Conservation (phyloP, 1,140 invertebrate genomes). For the Atopsyche davidsoni region DNA sequence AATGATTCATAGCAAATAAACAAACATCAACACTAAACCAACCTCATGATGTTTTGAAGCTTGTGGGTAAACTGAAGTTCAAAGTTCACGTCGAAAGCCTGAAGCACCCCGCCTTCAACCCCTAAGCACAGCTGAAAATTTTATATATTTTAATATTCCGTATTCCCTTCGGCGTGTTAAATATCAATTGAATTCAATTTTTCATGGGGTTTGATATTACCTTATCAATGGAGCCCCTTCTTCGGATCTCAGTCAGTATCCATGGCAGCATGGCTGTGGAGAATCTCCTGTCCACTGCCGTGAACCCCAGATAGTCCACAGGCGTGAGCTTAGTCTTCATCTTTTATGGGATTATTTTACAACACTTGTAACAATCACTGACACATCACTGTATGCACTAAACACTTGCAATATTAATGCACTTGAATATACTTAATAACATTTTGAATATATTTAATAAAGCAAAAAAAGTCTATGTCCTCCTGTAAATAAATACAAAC, state of each 20-base stretch:
- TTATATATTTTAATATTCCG: no score
- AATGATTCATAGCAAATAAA: background rate
- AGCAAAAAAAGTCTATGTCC: no score
- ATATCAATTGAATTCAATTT: background rate
- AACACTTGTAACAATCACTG: no score
- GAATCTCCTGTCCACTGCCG: constrained; percentile 66
- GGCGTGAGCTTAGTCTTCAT: constrained; percentile 63
- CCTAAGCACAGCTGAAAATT: constrained; percentile 58
- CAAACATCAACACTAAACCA: constrained; percentile 16
- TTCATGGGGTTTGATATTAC: constrained; percentile 27
- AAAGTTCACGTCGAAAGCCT: constrained; percentile 58
- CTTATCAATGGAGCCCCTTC: constrained; percentile 38
- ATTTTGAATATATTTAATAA: no score
- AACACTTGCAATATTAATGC: no score
- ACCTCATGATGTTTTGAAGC: constrained; percentile 52
- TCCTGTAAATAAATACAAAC: no score
- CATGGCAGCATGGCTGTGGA: constrained; percentile 73
- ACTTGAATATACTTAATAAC: no score
- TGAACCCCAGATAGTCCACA: constrained; percentile 63
- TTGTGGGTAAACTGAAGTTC: constrained; percentile 58
- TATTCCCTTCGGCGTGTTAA: background rate
- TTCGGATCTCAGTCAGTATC: constrained; percentile 46
- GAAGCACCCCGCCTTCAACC: constrained; percentile 54
- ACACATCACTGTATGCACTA: no score
- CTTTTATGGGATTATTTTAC: no score